Conservation (phyloP, 2,888 invertebrate genomes). For the Drosophila ustulata region DNA sequence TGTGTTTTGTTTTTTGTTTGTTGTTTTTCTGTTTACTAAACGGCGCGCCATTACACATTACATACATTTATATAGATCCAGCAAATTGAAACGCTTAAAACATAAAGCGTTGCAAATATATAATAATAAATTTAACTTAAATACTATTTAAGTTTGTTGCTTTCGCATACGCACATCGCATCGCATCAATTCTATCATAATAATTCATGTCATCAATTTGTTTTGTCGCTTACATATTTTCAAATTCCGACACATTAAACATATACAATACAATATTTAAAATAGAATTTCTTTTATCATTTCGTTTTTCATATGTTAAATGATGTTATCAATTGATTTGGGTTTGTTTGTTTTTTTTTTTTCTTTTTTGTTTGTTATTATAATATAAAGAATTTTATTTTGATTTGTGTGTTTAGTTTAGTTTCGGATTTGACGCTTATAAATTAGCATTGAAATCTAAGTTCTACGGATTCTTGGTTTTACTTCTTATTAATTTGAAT, state of each 20-base stretch:
- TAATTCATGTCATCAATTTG: constrained; percentile 52
- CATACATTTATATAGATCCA: constrained; percentile 62
- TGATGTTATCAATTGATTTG: constrained; percentile 75
- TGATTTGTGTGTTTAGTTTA: constrained; percentile 66
- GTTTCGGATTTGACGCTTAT: constrained; percentile 59
- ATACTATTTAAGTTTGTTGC: constrained; percentile 73
- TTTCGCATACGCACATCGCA: constrained; percentile 52
- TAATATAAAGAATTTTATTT: constrained; percentile 68
- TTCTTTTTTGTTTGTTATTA: constrained; percentile 53
- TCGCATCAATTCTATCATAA: constrained; percentile 62
- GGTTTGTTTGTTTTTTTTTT: constrained; percentile 50
- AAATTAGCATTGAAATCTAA: constrained; percentile 67
- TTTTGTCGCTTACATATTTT: constrained; percentile 41
- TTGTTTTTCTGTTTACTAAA: constrained; percentile 56
- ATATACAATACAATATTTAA: constrained; percentile 80
- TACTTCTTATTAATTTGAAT: constrained; percentile 57
- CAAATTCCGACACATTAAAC: constrained; percentile 80
- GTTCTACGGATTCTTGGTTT: constrained; percentile 63
- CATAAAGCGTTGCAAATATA: constrained; percentile 63
- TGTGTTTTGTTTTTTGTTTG: constrained; percentile 46
- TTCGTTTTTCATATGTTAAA: constrained; percentile 37
- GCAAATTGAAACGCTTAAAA: constrained; percentile 76
- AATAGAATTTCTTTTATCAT: constrained; percentile 72
- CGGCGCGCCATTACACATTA: constrained; percentile 51
- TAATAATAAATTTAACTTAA: constrained; percentile 73